Base-by-base conservation (phyloP, 2,888 invertebrate species). In the Acanthosepion pharaonis region DNA sequence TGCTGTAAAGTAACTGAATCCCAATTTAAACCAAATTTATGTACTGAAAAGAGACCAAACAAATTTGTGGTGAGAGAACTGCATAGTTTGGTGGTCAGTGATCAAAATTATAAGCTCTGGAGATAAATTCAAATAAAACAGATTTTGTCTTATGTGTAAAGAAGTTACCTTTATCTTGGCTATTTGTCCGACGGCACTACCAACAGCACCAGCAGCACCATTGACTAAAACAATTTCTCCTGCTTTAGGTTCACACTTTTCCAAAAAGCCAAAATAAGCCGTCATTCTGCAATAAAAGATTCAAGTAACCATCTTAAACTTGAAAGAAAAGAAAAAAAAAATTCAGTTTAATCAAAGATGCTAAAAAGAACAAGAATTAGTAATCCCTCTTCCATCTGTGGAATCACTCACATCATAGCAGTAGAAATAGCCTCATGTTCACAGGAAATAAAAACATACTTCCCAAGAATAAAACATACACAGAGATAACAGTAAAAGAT, bases 191-290 rank as follows among this genome's bases (percentile, higher is more conserved):
- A 98, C 98, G 94, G 98, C 98, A 95, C 98, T 98, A 15, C 98
- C 98, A 28, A 98, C 98, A 91, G 98, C 98, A 42, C 98, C 98
- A 49, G 98, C 98, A 28, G 98, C 98, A 11, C 98, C 98, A 55
- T 98, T 98, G 2, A 98, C 98, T 2, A 98, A 98, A 28, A 98
- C 98, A 0, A 98, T 98, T 97, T 98, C 98, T 23, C 98, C 98
- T 9, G 98, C 96, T 97, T 98, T 98, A 5, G 98, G 98, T 95
- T 98, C 97, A 95, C 98, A 98, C 95, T 98, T 97, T 96, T 98
- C 98, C 95, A 98, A 97, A 25, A 98, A 97, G 1, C 98, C 98
- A 97, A 98, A 98, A 96, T 98, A 98, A 0, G 98, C 98, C 20
- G 96, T 95, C 95, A 95, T 94, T 48, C 96, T 96, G 94, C 5